Base-by-base conservation (phyloP, 2,797 vertebrate species). In the Diplodus sargus region DNA sequence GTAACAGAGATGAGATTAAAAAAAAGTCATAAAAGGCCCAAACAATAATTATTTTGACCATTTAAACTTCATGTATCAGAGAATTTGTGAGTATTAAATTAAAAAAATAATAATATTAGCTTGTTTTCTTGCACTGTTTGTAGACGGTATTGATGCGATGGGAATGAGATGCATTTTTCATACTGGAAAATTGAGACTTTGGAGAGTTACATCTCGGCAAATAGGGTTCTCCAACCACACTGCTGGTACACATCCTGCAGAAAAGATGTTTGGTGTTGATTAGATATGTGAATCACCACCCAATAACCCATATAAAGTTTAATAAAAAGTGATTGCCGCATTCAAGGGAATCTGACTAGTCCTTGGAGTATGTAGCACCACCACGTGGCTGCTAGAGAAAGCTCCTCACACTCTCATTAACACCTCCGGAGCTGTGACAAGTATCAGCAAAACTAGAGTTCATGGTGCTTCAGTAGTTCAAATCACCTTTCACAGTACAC, bases 371-470 rank as follows among this genome's bases (percentile, higher is more conserved):
- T 16, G 68, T 4, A 30, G 28, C 39, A 30, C 70, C 82, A 81
- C 34, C 60, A 51, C 60, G 73, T 80, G 68, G 73, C 43, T 60
- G 34, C 25, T 18, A 22, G 13, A 17, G 4, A 6, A 9, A 72
- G 20, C 18, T n/a, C 15, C 45, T 23, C 16, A 39, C 47, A 58
- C 30, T 45, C 14, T 10, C 10, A 17, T 0, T 30, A n/a, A 43
- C n/a, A 39, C 15, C 15, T 64, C 34, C 52, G 30, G 22, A 30
- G 54, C 43, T 49, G 42, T 25, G 54, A 30, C 5, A 3, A 13
- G 14, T 17, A 17, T 17, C 18, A 58, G 42, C 45, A 34, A 59
- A 58, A n/a, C 25, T 0, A 25, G 16, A 22, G 11, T 9, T 52
- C 23, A 20, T 54, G 59, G 39, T 45, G 20, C 17, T 45, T 47